Evolutionary conservation across 2,888 invertebrate species (phyloP), one percentile per base, ranked within the genome.

Genomic region (Norana najaformis): DNA sequence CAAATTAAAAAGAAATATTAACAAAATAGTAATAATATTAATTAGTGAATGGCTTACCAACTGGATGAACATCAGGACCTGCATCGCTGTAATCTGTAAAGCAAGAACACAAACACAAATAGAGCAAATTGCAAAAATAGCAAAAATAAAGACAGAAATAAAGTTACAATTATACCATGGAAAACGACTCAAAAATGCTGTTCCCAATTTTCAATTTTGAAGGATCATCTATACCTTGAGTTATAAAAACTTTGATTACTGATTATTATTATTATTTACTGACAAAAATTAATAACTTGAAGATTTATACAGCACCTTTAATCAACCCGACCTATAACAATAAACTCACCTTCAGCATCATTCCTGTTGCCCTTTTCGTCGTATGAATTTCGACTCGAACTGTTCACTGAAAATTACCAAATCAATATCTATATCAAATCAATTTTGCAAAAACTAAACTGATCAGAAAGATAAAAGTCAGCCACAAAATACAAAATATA

Each of bases 31-130:
- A 53, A 69, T 69, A n/a, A n/a, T 69, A 1, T 69, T 69, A 69
- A 69, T n/a, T n/a, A 69, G 69, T n/a, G 69, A 30, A 8, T 69
- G 69, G 8, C 37, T 36, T 85, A 85, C 85, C 85, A 36, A 85
- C 85, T 36, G 85, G 85, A 34, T 85, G 85, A 37, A 85, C 34
- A 11, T 85, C 85, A 85, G 85, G 18, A 83, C 83, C n/a, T 18
- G 36, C 4, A 85, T 20, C 36, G 35, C 35, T 35, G 35, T 34
- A 85, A 85, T 85, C 85, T 85, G 37, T 23, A 36, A 85, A 8
- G n/a, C 16, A 69, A 69, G 8, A n/a, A 69, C 14, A 69, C 11
- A 69, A 20, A 69, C 69, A 47, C 47, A 23, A 41, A 41, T 13
- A 1, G 41, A 41, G 16, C 18, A 41, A 13, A 11, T 41, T 16